Conservation (phyloP, 2,888 invertebrate species). For the Drosophila borborema region DNA sequence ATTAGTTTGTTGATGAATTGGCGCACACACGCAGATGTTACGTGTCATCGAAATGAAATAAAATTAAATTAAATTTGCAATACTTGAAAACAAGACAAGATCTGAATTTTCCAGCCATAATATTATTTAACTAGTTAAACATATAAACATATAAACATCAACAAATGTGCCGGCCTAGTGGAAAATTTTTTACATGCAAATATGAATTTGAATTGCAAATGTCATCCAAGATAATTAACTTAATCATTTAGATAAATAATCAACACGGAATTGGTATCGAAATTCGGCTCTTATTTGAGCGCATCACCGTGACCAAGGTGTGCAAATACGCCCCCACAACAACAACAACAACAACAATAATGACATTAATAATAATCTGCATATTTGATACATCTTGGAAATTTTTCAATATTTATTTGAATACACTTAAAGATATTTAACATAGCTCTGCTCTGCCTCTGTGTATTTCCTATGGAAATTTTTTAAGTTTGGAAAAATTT, state of each 20-base stretch:
- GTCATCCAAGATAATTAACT: conserved; percentile 63
- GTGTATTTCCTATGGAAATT: conserved; percentile 28
- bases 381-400: conserved; percentile 27
- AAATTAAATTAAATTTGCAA: not conserved
- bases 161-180: conserved; percentile 33
- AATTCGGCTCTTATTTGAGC: conserved; percentile 36
- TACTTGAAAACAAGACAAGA: conserved; percentile 1
- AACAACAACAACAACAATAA: not conserved
- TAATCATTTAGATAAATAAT: conserved; percentile 68
- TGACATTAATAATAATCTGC: conserved; percentile 20
- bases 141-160: conserved; percentile 17
- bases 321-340: conserved; percentile 38
- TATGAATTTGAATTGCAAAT: conserved; percentile 39
- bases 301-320: conserved; percentile 52
- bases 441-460: not conserved
- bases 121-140: conserved; percentile 20
- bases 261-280: conserved; percentile 32
- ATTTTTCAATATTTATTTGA: conserved; percentile 35
- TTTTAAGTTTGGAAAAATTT: conserved; percentile 58
- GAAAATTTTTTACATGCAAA: conserved; percentile 66
- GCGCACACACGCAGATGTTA: conserved; percentile 39
- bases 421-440: conserved; percentile 28
- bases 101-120: conserved; percentile 27
- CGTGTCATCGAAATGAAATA: conserved; percentile 7
- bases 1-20: conserved; percentile 57